Percentiles rank a stretch among this genome's conserved stretches.
Conservation (phyloP, 2,888 invertebrate species). For the Aromia moschata region DNA sequence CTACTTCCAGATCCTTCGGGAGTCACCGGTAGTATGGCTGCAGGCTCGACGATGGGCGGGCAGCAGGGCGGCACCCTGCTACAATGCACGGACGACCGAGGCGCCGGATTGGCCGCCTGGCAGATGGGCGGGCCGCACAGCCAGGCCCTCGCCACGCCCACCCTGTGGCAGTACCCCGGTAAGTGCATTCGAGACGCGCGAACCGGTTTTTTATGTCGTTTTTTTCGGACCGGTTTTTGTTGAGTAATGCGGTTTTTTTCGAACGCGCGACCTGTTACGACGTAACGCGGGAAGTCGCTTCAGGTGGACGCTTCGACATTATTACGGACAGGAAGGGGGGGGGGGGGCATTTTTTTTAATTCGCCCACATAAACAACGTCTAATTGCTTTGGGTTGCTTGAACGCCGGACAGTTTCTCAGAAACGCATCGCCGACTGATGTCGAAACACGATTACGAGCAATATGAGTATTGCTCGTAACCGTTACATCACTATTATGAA, state of each 20-base stretch:
- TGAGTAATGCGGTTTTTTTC: constrained; percentile 43
- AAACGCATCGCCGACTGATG: too few species aligned
- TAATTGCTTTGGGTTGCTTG: neutral
- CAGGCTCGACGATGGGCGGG: constrained; percentile 74
- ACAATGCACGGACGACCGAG: constrained; percentile 72
- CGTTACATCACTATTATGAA: constrained; percentile 5
- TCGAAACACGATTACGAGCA: too few species aligned
- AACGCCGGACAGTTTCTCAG: too few species aligned
- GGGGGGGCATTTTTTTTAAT: constrained; percentile 3
- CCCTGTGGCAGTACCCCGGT: constrained; percentile 85
- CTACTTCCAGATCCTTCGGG: constrained; percentile 46
- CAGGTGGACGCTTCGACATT: constrained; percentile 25
- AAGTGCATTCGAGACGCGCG: constrained; percentile 61
- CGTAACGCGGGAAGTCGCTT: constrained; percentile 31
- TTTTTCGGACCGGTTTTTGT: constrained; percentile 50
- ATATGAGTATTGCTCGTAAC: neutral
- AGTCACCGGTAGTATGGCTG: constrained; percentile 68
- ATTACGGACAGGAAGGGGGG: neutral
- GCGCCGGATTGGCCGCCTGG: constrained; percentile 66
- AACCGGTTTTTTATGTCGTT: constrained; percentile 29
- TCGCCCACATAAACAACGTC: constrained; percentile 2
- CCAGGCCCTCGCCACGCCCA: constrained; percentile 71
- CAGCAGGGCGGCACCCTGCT: constrained; percentile 67
- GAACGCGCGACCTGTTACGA: constrained; percentile 35
- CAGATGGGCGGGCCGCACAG: constrained; percentile 66